Conservation (phyloP, 2,113 vertebrate species). For the Halcyon malimbica region DNA sequence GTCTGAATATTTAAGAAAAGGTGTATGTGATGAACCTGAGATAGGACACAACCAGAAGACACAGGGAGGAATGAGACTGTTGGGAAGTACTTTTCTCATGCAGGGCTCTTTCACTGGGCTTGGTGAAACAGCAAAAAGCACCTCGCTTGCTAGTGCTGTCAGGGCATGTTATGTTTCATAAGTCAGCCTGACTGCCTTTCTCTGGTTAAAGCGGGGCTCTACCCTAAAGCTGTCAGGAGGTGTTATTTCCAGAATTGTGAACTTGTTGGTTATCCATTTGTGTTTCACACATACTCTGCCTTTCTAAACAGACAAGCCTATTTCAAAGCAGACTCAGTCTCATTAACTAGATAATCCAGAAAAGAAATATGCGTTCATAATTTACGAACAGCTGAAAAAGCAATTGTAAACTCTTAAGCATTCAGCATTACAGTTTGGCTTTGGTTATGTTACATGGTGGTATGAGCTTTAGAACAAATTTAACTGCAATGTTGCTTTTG, state of each 20-base stretch:
- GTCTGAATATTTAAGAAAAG: not conserved
- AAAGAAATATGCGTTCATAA: slow-evolving; percentile 51
- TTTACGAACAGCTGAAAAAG: slow-evolving; percentile 44
- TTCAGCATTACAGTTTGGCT: slow-evolving; percentile 27
- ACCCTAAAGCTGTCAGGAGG: slow-evolving; percentile 27
- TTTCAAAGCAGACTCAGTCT: slow-evolving; percentile 50
- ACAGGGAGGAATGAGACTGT: not conserved
- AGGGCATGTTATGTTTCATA: slow-evolving; percentile 16
- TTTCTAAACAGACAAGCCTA: slow-evolving; percentile 27
- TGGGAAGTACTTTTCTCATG: not conserved
- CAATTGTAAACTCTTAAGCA: slow-evolving; percentile 37
- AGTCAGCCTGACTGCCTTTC: slow-evolving; percentile 41
- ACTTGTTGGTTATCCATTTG: slow-evolving; percentile 28
- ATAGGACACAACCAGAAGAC: accelerated
- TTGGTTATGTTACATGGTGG: not conserved
- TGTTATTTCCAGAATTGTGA: slow-evolving; percentile 62
- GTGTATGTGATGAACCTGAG: not conserved
- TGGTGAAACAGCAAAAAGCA: not conserved
- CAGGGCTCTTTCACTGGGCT: not conserved
- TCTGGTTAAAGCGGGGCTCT: not conserved
- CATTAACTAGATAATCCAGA: slow-evolving; percentile 22
- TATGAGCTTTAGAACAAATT: slow-evolving; percentile 48
- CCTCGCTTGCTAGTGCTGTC: not conserved
- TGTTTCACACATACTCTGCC: slow-evolving; percentile 35
- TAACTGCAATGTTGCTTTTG: not conserved